Conservation (phyloP, 2,888 invertebrate species). For the Fissipunctia ypsillon region DNA sequence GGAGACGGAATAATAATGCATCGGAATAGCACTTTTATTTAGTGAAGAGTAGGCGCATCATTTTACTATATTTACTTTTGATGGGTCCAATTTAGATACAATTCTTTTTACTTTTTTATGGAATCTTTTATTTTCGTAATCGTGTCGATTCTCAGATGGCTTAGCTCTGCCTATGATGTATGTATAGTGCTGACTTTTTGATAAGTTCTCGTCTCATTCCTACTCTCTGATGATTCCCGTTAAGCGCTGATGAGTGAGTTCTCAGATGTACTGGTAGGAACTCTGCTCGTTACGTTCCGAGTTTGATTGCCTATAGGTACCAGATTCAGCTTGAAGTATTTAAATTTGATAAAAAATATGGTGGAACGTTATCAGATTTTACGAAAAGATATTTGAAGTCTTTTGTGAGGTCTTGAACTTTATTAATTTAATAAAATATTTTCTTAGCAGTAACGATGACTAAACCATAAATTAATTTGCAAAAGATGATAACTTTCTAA, state of each 20-base stretch:
- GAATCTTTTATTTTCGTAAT: not conserved
- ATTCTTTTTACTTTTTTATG: not conserved
- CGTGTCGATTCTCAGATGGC: not conserved
- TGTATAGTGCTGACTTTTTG: not conserved
- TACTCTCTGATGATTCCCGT: not conserved
- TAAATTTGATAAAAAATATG: not conserved
- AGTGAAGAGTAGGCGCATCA: not conserved
- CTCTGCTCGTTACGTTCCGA: not conserved
- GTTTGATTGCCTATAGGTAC: not conserved
- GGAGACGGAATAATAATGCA: not conserved
- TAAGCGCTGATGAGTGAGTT: conserved; percentile 9
- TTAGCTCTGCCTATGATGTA: not conserved
- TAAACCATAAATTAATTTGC: conserved; percentile 28
- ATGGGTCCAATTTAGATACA: not conserved
- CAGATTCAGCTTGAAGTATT: not conserved
- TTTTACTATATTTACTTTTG: not conserved
- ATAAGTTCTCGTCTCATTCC: not conserved
- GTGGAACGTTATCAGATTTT: not conserved
- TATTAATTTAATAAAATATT: not conserved
- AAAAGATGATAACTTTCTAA: conserved; percentile 39
- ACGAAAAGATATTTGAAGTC: not conserved
- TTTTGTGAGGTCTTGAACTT: not conserved
- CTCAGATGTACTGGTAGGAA: not conserved
- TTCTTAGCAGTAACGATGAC: not conserved
- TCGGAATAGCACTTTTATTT: not conserved